These are phyloP conservation scores for cat (Felis catus) DNA, from an alignment of 2,113 vertebrate species.

Conservation along the genomic window F.catus_Fca126_mat1.0 CM031420.1:46930001-46930500, in stretches of 20 bases:
- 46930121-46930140: conserved; percentile 31
- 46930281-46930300: conserved; percentile 74
- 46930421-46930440: conserved; percentile 84
- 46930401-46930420: conserved; percentile 84
- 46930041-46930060: neutral
- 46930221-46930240: conserved; percentile 48
- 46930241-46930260: conserved; percentile 15
- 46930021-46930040: neutral
- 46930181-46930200: conserved; percentile 39
- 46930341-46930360: conserved; percentile 76
- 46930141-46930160: neutral
- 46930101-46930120: neutral
- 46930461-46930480: conserved; percentile 66
- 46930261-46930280: conserved; percentile 65
- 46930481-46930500: conserved; percentile 73
- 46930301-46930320: conserved; percentile 68
- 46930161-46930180: conserved; percentile 44
- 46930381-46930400: conserved; percentile 83
- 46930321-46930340: conserved; percentile 70
- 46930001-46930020: neutral
- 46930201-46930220: conserved; percentile 36
- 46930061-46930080: neutral
- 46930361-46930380: conserved; percentile 78
- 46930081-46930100: neutral
- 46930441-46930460: conserved; percentile 85